Percentiles rank a stretch among this genome's conserved stretches.
Conservation (phyloP, 2,113 vertebrate species). For the Pluvianellus socialis region DNA sequence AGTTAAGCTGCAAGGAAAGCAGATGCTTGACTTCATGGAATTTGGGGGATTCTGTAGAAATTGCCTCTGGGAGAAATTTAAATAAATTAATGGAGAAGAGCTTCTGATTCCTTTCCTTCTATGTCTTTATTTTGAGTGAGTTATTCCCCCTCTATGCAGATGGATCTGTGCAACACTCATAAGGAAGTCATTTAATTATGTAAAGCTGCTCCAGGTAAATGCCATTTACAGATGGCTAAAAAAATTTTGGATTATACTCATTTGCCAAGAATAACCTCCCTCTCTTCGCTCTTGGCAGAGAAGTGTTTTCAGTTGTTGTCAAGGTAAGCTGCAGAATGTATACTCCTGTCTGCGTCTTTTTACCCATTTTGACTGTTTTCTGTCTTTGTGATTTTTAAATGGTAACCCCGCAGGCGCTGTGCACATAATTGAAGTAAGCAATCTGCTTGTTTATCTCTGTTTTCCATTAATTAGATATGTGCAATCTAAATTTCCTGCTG, state of each 20-base stretch:
- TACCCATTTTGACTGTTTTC: background rate
- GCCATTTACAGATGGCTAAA: constrained; percentile 63
- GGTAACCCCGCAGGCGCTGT: constrained; percentile 8
- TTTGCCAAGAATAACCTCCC: constrained; percentile 53
- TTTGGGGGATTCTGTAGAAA: background rate
- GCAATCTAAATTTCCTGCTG: constrained; percentile 24
- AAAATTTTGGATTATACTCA: constrained; percentile 41
- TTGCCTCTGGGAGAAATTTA: constrained; percentile 8
- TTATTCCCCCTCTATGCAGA: constrained; percentile 32
- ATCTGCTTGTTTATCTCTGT: constrained; percentile 56
- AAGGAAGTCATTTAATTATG: constrained; percentile 48
- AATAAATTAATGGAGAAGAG: constrained; percentile 14
- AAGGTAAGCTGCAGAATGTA: background rate
- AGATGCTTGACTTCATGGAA: constrained; percentile 27
- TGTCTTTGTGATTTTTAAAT: constrained; percentile 29
- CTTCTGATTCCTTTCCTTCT: background rate
- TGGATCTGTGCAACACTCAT: background rate
- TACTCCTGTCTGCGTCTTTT: background rate
- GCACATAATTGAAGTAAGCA: constrained; percentile 45
- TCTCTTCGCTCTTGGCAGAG: background rate
- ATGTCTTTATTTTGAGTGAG: constrained; percentile 33
- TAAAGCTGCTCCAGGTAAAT: constrained; percentile 70
- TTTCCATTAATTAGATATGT: constrained; percentile 33
- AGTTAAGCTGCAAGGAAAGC: background rate
- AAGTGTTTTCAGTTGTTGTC: background rate